phyloP scores from a whole-genome alignment of 2,113 vertebrate species.

The Heptranchias perlo region DNA sequence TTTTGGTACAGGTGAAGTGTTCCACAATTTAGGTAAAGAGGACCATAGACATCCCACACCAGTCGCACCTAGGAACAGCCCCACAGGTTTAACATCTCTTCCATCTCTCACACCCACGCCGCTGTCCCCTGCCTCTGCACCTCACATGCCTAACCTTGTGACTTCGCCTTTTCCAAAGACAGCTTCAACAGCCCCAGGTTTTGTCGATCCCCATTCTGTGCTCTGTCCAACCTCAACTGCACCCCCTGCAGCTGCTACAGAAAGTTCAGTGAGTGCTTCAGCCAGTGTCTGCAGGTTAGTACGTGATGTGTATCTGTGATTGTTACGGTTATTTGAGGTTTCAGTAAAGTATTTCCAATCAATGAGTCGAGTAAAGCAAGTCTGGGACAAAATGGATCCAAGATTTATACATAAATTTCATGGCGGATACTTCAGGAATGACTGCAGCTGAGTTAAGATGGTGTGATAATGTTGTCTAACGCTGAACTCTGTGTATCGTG shows the following conservation, averaged over 20 bases:
- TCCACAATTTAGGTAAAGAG: conserved; percentile 85
- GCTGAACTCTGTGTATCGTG: background rate
- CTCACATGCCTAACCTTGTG: conserved; percentile 73
- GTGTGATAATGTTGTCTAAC: background rate
- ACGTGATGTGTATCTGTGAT: background rate
- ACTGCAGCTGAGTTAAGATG: background rate
- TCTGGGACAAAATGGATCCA: background rate
- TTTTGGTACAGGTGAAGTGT: conserved; percentile 74
- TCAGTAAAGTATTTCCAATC: background rate
- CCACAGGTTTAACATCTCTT: conserved; percentile 72
- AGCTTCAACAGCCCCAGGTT: conserved; percentile 71
- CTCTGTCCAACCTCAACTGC: conserved; percentile 75
- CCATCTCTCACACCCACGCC: conserved; percentile 70
- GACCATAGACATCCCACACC: conserved; percentile 75
- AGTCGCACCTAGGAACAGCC: conserved; percentile 70
- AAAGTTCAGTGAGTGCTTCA: conserved; percentile 77
- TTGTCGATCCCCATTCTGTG: conserved; percentile 75
- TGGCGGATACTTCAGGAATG: background rate
- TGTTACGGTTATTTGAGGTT: background rate
- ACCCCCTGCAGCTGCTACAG: conserved; percentile 63
- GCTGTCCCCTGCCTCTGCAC: conserved; percentile 64
- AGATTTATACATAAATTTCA: background rate
- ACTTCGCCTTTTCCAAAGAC: conserved; percentile 78
- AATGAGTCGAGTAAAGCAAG: background rate
- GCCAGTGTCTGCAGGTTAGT: conserved; percentile 92